These are phyloP conservation scores for Sciurus niger DNA, from an alignment of 2,113 vertebrate species.

Conservation along the genomic window DNA sequence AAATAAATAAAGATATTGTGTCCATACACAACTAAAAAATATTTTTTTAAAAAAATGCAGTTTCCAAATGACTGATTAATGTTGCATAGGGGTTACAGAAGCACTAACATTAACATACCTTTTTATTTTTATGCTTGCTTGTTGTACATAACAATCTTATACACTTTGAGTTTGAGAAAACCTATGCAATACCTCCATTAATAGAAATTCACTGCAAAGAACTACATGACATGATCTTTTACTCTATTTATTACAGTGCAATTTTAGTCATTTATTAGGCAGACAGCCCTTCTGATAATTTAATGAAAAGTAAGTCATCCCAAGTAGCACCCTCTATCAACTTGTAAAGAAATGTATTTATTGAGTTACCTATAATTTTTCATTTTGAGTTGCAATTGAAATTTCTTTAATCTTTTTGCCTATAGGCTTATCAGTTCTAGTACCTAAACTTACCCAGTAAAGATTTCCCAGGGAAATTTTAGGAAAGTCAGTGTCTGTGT, in stretches of 20 bases:
- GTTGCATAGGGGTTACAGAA: background rate
- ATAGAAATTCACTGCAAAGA: background rate
- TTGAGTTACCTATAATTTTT: background rate
- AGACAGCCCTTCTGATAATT: background rate
- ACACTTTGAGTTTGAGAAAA: conserved; percentile 37
- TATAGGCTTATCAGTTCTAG: background rate
- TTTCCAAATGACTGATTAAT: conserved; percentile 5
- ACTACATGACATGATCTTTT: conserved; percentile 19
- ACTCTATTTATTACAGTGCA: background rate
- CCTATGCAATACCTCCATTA: background rate
- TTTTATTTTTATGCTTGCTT: background rate
- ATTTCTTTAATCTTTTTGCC: background rate
- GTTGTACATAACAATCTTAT: background rate
- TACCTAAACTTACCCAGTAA: background rate
- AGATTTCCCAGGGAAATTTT: conserved; percentile 24
- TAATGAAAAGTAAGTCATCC: conserved; percentile 48
- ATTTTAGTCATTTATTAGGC: background rate
- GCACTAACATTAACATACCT: background rate
- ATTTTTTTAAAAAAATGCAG: background rate
- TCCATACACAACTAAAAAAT: no score
- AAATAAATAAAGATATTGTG: no score
- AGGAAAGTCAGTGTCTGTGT: background rate
- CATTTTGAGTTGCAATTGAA: conserved; percentile 32
- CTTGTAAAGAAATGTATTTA: conserved; percentile 5
- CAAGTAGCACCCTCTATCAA: background rate